These are phyloP conservation scores for Empis stercorea DNA, from an alignment of 2,888 invertebrate genomes.

Conservation along the genomic window DNA sequence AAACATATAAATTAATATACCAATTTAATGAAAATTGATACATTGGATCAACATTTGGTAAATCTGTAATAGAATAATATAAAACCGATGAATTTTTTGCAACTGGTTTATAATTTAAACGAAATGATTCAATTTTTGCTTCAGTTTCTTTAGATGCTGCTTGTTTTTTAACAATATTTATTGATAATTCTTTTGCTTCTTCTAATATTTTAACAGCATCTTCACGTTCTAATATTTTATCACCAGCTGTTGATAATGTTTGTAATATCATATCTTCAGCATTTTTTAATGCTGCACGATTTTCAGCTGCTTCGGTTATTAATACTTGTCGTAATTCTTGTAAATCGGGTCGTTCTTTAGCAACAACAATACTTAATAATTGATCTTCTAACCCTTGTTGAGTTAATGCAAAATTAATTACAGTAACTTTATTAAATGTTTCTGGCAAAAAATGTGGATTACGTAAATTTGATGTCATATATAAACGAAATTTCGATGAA, in stretches of 20 bases:
- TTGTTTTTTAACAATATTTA: slow-evolving; percentile 74
- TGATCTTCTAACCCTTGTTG: slow-evolving; percentile 72
- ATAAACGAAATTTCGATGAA: slow-evolving; percentile 64
- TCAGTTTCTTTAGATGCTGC: slow-evolving; percentile 71
- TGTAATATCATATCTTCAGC: slow-evolving; percentile 81
- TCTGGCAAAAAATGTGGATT: slow-evolving; percentile 87
- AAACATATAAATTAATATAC: slow-evolving; percentile 61
- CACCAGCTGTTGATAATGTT: slow-evolving; percentile 68
- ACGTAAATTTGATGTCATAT: slow-evolving; percentile 74
- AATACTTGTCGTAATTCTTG: slow-evolving; percentile 71
- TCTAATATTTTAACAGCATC: slow-evolving; percentile 76
- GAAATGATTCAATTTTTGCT: slow-evolving; percentile 66
- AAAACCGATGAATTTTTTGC: slow-evolving; percentile 75
- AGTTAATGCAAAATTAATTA: slow-evolving; percentile 76
- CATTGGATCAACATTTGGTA: slow-evolving; percentile 85
- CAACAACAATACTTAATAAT: slow-evolving; percentile 72
- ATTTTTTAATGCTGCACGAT: slow-evolving; percentile 66
- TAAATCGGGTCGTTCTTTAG: slow-evolving; percentile 78
- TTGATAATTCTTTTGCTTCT: slow-evolving; percentile 68
- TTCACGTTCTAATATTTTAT: slow-evolving; percentile 86
- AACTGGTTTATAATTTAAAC: slow-evolving; percentile 71
- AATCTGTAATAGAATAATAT: slow-evolving; percentile 76
- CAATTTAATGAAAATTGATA: slow-evolving; percentile 90
- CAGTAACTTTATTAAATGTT: slow-evolving; percentile 68
- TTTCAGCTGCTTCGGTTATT: slow-evolving; percentile 65